These are phyloP conservation scores for Ibidorhyncha struthersii DNA, from an alignment of 2,113 vertebrate genomes.

Conservation along the genomic window DNA sequence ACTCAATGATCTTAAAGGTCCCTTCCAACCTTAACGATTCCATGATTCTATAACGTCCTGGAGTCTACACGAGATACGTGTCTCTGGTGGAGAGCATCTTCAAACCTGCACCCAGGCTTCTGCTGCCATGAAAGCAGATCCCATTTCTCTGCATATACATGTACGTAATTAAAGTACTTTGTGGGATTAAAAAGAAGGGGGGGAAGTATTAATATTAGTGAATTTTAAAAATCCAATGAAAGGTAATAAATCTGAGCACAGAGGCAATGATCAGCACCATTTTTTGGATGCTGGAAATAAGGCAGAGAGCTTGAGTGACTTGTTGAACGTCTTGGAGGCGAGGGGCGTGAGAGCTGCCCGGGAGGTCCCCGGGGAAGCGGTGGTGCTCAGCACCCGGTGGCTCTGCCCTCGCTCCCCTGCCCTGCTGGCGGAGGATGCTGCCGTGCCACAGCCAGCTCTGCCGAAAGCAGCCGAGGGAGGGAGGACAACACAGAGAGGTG, in stretches of 20 bases:
- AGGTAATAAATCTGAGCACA: not conserved
- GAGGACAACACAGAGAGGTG: too few species aligned
- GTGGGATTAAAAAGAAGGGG: not conserved
- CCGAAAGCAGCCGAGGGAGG: too few species aligned
- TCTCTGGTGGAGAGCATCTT: not conserved
- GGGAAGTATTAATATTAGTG: not conserved
- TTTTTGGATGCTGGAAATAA: not conserved
- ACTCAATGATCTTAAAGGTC: too few species aligned
- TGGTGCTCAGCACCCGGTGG: not conserved
- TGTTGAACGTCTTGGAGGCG: too few species aligned
- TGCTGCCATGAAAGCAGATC: not conserved
- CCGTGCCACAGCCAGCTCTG: too few species aligned
- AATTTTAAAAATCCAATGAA: not conserved
- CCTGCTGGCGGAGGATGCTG: too few species aligned
- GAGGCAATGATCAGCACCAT: not conserved
- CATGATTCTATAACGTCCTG: too few species aligned
- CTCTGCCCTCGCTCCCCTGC: not conserved
- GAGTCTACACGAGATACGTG: not conserved
- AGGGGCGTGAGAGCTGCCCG: accelerated
- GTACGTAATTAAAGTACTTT: not conserved
- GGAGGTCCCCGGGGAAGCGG: not conserved
- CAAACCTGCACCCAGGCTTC: not conserved
- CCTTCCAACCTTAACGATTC: too few species aligned
- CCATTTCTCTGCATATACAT: not conserved
- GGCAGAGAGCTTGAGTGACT: not conserved